Base-by-base conservation (phyloP, 2,888 invertebrate genomes). In the Laothoe populi region DNA sequence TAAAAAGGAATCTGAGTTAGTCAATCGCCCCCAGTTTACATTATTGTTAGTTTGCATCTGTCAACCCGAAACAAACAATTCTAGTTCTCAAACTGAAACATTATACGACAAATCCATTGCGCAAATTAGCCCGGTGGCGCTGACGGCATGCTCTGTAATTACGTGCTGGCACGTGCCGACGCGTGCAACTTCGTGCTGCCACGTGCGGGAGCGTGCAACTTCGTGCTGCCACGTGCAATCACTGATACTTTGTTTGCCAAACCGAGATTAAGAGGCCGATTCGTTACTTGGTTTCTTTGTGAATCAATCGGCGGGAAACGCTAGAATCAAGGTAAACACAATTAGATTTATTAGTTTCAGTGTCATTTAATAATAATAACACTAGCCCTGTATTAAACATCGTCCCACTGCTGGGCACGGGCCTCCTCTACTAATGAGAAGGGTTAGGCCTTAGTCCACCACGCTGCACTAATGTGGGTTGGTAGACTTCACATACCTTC, bases 191-290 rank as follows among this genome's bases (percentile, higher is more conserved):
- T 19, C 45, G 49, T 23, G 38, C 53, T 49, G 57, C 24, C 57
- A 35, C 57, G 49, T 48, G 48, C 58, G 38, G 48, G 38, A 19
- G 57, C 26, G 53, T 35, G 40, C 40, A 4, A n/a, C 1, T 4
- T 13, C 40, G 40, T 40, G 40, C 40, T 4, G 10, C 4, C 16
- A 8, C 19, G 19, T 19, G 44, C 44, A 44, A 44, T 60, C 63
- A 31, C 26, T 42, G 53, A 61, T 61, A 61, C 60, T 61, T 61
- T 61, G 60, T 61, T 42, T 58, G 46, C 46, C 44, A 53, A 57
- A 57, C 57, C 19, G 10, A 53, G 53, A 53, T 63, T 35, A 53
- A 53, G 53, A 35, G 49, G 49, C 16, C 11, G 19, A 21, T 23
- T 64, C 19, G 53, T 10, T 16, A 35, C 31, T 49, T 53, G 49